Conservation (phyloP, 2,797 vertebrate species). For the Spinibarbus caldwelli region DNA sequence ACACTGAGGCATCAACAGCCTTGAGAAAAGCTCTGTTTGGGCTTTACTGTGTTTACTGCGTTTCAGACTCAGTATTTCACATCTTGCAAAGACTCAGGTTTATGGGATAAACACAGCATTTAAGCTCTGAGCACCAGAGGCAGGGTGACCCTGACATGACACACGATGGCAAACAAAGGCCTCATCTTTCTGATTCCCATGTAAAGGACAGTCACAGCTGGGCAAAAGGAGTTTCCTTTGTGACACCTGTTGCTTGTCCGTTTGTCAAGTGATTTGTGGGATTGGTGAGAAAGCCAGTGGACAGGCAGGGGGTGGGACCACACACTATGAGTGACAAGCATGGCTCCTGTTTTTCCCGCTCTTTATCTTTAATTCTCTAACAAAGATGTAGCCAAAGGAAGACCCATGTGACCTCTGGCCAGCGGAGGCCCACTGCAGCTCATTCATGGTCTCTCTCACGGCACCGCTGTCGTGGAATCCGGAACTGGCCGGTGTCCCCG, state of each 20-base stretch:
- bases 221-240: slow-evolving; percentile 35
- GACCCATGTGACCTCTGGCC: too few species aligned
- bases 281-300: slow-evolving; percentile 53
- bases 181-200: slow-evolving; percentile 61
- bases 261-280: slow-evolving; percentile 74
- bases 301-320: slow-evolving; percentile 66
- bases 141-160: slow-evolving; percentile 62
- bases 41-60: slow-evolving; percentile 48
- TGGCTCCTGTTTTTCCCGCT: slow-evolving; percentile 15
- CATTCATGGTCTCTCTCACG: background rate
- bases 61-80: background rate
- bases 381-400: slow-evolving; percentile 64
- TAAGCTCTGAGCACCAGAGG: slow-evolving; percentile 39
- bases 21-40: slow-evolving; percentile 65
- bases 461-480: slow-evolving; percentile 23
- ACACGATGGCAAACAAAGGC: slow-evolving; percentile 67
- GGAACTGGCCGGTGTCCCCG: slow-evolving; percentile 9
- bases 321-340: slow-evolving; percentile 62
- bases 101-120: slow-evolving; percentile 41
- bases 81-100: slow-evolving; percentile 35
- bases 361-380: slow-evolving; percentile 52
- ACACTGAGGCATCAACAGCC: slow-evolving; percentile 60
- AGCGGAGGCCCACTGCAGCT: too few species aligned
- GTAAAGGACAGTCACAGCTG: slow-evolving; percentile 64
- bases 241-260: slow-evolving; percentile 74